Conservation (phyloP, 2,113 vertebrate genomes). For the Psittacula cyanocephala region DNA sequence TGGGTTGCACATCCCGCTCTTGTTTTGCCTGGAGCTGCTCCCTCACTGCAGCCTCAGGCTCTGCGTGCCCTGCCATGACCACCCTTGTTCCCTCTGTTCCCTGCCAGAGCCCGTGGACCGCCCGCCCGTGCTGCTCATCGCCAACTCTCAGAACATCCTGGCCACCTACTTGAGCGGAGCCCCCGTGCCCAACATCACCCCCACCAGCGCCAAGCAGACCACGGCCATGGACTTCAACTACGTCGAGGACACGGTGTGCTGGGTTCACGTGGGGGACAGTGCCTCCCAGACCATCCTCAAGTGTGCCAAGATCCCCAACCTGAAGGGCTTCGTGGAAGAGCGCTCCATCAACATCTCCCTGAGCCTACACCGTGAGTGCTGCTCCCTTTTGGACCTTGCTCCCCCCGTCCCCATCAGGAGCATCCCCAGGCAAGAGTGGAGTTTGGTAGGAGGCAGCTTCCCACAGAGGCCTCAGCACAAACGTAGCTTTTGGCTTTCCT, state of each 20-base stretch:
- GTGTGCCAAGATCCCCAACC: slow-evolving; percentile 90
- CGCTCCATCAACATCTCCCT: slow-evolving; percentile 92
- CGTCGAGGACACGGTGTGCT: slow-evolving; percentile 89
- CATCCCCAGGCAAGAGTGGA: background rate
- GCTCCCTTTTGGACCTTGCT: background rate
- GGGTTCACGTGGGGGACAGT: slow-evolving; percentile 91
- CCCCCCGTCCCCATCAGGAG: background rate
- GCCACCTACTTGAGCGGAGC: slow-evolving; percentile 88
- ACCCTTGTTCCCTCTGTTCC: background rate
- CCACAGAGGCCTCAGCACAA: background rate
- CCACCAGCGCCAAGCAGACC: slow-evolving; percentile 90
- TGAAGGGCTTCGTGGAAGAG: slow-evolving; percentile 87
- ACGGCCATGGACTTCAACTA: slow-evolving; percentile 98
- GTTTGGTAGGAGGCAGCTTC: background rate
- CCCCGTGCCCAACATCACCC: slow-evolving; percentile 82
- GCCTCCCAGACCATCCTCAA: slow-evolving; percentile 88
- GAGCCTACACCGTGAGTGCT: slow-evolving; percentile 92
- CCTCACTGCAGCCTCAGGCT: fast-evolving
- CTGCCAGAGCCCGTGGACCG: slow-evolving; percentile 88
- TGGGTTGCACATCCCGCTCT: fast-evolving
- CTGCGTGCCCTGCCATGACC: background rate
- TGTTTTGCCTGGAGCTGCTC: background rate
- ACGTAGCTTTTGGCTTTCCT: background rate
- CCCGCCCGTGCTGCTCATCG: slow-evolving; percentile 88
- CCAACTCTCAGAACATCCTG: slow-evolving; percentile 95